Evolutionary conservation across 2,113 vertebrate species (phyloP).

Genomic region (Sander vitreus): DNA sequence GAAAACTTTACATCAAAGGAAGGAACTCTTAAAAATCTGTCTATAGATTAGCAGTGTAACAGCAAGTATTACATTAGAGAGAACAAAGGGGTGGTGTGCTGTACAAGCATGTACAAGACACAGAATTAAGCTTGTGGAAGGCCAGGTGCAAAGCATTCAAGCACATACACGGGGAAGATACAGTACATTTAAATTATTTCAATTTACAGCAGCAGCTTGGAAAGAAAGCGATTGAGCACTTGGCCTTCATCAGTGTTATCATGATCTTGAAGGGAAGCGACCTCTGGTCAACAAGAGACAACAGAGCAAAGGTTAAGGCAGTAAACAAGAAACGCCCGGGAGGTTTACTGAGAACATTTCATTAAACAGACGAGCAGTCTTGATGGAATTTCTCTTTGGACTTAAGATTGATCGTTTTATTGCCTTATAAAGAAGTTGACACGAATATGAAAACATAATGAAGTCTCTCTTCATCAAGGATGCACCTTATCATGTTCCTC

Average conservation of each 20-base stretch:
- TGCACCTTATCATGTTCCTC: neutral
- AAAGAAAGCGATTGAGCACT: slow-evolving; percentile 29
- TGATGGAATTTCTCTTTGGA: slow-evolving; percentile 19
- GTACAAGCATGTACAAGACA: slow-evolving; percentile 23
- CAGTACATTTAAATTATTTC: neutral
- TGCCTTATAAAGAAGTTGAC: slow-evolving; percentile 17
- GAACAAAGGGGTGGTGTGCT: slow-evolving; percentile 55
- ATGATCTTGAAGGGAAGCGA: slow-evolving; percentile 12
- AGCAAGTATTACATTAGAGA: slow-evolving; percentile 52
- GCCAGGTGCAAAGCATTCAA: slow-evolving; percentile 13
- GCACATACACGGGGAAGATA: neutral
- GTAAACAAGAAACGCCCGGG: slow-evolving; percentile 21
- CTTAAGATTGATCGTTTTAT: slow-evolving; percentile 26
- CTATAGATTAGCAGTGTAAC: slow-evolving; percentile 59
- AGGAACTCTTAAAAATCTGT: slow-evolving; percentile 51
- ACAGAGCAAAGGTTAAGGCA: slow-evolving; percentile 35
- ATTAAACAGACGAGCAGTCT: neutral
- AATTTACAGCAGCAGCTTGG: slow-evolving; percentile 12
- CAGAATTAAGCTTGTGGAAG: slow-evolving; percentile 19
- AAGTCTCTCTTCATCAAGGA: slow-evolving; percentile 37
- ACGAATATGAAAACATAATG: slow-evolving; percentile 32
- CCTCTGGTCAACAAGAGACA: slow-evolving; percentile 26
- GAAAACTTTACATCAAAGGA: slow-evolving; percentile 75
- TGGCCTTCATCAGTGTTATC: slow-evolving; percentile 17
- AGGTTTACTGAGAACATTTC: slow-evolving; percentile 12